A percentile compares a stretch with the other conserved stretches of the same genome.
Conservation (phyloP, 2,113 vertebrate species). For the Brachyhypopomus occidentalis region DNA sequence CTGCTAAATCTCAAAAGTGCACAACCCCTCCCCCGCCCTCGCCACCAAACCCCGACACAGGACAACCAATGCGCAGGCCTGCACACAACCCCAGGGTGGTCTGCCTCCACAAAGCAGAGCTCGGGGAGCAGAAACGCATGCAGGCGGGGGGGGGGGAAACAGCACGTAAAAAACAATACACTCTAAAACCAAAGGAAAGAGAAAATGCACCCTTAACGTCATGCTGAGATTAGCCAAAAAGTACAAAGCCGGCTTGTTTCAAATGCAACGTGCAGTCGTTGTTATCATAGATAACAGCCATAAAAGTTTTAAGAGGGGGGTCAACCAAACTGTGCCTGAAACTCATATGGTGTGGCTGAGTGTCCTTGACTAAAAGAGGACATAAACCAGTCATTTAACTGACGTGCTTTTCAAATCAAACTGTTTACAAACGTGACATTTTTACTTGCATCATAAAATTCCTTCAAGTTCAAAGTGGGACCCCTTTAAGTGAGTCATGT, state of each 20-base stretch:
- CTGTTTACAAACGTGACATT: conserved; percentile 58
- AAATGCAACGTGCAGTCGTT: conserved; percentile 23
- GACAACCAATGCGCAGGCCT: conserved; percentile 66
- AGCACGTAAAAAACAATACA: conserved; percentile 5
- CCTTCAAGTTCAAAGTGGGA: conserved; percentile 58
- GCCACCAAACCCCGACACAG: conserved; percentile 61
- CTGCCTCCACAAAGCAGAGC: conserved; percentile 57
- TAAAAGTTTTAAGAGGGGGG: conserved; percentile 55
- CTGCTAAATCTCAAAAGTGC: conserved; percentile 78
- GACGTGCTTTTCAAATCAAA: conserved; percentile 59
- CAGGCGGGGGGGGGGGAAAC: conserved; percentile 28
- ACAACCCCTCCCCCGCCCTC: conserved; percentile 58
- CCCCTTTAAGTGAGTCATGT: conserved; percentile 56
- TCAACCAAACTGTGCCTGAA: conserved; percentile 53
- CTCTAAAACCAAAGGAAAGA: conserved; percentile 7
- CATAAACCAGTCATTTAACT: conserved; percentile 57
- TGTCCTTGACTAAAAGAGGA: conserved; percentile 47
- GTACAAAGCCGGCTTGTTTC: conserved; percentile 10
- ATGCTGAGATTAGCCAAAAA: background rate
- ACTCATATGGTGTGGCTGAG: conserved; percentile 52
- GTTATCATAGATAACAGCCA: conserved; percentile 47
- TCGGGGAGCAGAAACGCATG: conserved; percentile 52
- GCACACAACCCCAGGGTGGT: conserved; percentile 70
- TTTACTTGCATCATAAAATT: conserved; percentile 65
- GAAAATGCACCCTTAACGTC: background rate